A percentile compares a stretch with the other conserved stretches of the same genome.
Evolutionary conservation across 2,797 vertebrate genomes (phyloP).

Genomic region (Rhinella marina): DNA sequence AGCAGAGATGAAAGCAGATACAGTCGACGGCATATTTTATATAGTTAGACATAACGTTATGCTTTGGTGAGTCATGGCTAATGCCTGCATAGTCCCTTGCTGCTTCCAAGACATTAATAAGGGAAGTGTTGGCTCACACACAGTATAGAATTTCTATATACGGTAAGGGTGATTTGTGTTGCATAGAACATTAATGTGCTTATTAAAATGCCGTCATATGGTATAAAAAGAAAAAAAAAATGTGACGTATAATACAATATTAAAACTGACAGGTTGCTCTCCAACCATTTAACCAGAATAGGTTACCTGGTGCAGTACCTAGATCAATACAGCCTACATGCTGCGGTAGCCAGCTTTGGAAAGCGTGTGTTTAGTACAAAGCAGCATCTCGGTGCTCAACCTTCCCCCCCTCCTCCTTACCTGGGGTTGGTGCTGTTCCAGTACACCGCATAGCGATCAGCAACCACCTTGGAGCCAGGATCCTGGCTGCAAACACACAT

Average conservation of each 20-base stretch:
- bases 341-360: constrained; percentile 22
- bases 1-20: constrained; percentile 14
- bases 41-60: constrained; percentile 33
- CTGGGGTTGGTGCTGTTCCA: constrained; percentile 98
- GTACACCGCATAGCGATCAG: constrained; percentile 97
- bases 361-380: constrained; percentile 40
- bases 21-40: not conserved
- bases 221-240: not conserved
- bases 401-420: constrained; percentile 73
- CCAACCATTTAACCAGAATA: not conserved
- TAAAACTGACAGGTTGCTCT: constrained; percentile 8
- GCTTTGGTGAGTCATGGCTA: constrained; percentile 22
- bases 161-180: not conserved
- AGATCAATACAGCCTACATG: constrained; percentile 29
- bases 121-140: not conserved
- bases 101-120: not conserved
- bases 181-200: not conserved
- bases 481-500: constrained; percentile 94
- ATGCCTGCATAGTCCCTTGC: not conserved
- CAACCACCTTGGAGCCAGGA: constrained; percentile 94
- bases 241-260: not conserved
- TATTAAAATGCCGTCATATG: not conserved
- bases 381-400: constrained; percentile 27
- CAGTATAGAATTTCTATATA: not conserved
- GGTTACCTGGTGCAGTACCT: constrained; percentile 11